Evolutionary conservation across 2,113 vertebrate genomes (phyloP), one percentile per base, ranked within the genome.

Genomic region (Otocyon megalotis): DNA sequence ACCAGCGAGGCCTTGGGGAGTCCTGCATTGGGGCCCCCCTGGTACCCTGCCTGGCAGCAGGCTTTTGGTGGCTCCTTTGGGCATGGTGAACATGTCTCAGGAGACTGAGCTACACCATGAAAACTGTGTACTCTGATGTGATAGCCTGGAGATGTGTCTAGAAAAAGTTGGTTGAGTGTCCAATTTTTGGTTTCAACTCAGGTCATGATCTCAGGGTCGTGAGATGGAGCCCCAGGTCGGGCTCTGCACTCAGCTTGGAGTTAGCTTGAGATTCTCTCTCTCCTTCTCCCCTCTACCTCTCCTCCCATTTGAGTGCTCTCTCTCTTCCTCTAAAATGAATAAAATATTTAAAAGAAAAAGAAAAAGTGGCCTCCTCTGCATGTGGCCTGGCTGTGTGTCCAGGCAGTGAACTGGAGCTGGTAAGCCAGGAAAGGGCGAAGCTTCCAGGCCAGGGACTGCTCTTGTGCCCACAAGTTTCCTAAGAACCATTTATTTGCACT

Each of bases 91-190:
- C 8, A 0, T 50, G 28, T 77, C 58, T n/a, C 7, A 28, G 74
- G 90, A 74, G 65, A 67, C 58, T 28, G 86, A 50, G 17, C 30
- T 0, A 2, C 30, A n/a, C 26, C 8, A 8, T 30, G 16, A 19
- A 58, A 74, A 24, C 6, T 9, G 14, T 69, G 53, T 62, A 35
- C n/a, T 80, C 22, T 48, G 84, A 60, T 24, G 13, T 26, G 26
- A 43, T 1, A 50, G 69, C 0, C 0, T 10, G 35, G 30, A 81
- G 48, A 2, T 0, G 2, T 0, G 0, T 24, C 11, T 28, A 60
- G 72, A 69, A 9, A 62, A 69, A 35, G 32, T 69, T 1, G 1
- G 67, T 69, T 69, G 17, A 69, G 8, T 10, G 8, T 35, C 32
- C 19, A 32, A 10, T 8, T n/a, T n/a, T 69, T 35, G 67, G 67